Percentiles rank a stretch among this genome's conserved stretches.
phyloP scores from a whole-genome alignment of 1,140 invertebrate genomes.

The Oryctes rhinoceros region DNA sequence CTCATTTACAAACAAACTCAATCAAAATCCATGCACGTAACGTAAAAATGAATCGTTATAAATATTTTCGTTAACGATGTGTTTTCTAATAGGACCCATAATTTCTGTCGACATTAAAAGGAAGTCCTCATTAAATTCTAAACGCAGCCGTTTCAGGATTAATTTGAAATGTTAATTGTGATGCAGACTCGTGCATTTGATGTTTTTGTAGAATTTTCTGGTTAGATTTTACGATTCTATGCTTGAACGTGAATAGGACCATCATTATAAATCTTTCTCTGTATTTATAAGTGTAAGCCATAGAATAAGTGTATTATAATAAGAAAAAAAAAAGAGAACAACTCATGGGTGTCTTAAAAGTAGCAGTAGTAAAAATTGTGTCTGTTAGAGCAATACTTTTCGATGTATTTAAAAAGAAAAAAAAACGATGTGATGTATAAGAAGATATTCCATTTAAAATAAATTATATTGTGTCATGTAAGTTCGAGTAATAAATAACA shows the following conservation, averaged over 20 bases:
- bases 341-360: conserved; percentile 23
- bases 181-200: background rate
- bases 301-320: conserved; percentile 1
- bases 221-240: background rate
- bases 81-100: too few species aligned
- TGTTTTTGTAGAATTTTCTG: background rate
- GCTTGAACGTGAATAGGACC: background rate
- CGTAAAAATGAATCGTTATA: too few species aligned
- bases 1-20: background rate
- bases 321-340: background rate
- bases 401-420: conserved; percentile 36
- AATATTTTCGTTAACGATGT: too few species aligned
- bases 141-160: background rate
- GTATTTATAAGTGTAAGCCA: background rate
- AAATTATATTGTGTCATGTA: background rate
- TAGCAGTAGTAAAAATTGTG: background rate
- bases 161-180: background rate
- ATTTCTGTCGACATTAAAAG: background rate
- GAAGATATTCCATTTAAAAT: too few species aligned
- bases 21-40: background rate
- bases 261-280: background rate
- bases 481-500: conserved; percentile 10
- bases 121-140: background rate
- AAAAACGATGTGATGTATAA: conserved; percentile 18
- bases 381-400: conserved; percentile 26